phyloP scores from a whole-genome alignment of 1,140 invertebrate genomes.

The Ridgeia piscesae region DNA sequence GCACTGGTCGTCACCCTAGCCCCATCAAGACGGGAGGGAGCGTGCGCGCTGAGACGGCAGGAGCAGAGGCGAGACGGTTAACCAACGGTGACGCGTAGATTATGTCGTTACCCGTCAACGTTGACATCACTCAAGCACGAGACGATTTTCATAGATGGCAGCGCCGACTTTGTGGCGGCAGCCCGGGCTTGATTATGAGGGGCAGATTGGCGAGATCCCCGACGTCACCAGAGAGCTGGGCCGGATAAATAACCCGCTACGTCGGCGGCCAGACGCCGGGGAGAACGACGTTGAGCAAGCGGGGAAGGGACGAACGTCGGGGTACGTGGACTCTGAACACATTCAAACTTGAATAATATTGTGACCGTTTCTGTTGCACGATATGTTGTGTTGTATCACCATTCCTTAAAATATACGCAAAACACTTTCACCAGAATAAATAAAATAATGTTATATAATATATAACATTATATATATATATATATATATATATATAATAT shows the following conservation, averaged over 20 bases:
- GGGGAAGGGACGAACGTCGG: neutral
- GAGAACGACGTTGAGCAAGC: neutral
- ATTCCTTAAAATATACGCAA: too few species aligned
- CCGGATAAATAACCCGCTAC: neutral
- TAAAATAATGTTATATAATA: too few species aligned
- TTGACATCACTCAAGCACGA: neutral
- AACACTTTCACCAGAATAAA: too few species aligned
- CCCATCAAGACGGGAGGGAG: neutral
- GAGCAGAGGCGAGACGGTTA: neutral
- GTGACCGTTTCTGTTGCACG: neutral
- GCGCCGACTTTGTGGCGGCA: neutral
- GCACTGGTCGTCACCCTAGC: neutral
- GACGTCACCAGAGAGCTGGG: neutral
- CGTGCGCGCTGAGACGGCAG: neutral
- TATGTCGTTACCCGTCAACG: slow-evolving; percentile 3
- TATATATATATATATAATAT: too few species aligned
- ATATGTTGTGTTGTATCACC: neutral
- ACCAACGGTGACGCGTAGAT: slow-evolving; percentile 3
- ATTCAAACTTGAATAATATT: neutral
- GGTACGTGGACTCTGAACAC: neutral
- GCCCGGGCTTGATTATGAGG: neutral
- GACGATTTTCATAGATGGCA: slow-evolving; percentile 5
- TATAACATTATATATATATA: too few species aligned
- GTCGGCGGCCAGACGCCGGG: neutral
- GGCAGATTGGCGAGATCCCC: neutral